Evolutionary conservation across 2,113 vertebrate species (phyloP).

Genomic region (Oenanthe melanoleuca): DNA sequence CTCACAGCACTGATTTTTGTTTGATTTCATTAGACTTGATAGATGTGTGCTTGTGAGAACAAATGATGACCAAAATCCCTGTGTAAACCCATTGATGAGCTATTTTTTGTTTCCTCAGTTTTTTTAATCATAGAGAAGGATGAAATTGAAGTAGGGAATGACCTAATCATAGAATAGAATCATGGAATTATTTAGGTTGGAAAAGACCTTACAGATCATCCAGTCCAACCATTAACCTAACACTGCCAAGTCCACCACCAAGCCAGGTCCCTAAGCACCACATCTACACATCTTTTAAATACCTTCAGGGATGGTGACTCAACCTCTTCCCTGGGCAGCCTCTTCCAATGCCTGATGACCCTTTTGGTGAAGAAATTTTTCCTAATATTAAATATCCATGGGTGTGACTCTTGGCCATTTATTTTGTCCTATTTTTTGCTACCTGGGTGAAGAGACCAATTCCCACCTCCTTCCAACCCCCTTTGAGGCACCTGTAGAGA

Average conservation of each 20-base stretch:
- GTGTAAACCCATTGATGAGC: not conserved
- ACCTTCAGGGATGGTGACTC: not conserved
- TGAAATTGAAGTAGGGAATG: not conserved
- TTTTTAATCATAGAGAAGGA: not conserved
- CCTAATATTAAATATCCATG: not conserved
- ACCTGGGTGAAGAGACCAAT: not conserved
- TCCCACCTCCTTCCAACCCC: not conserved
- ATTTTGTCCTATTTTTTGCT: not conserved
- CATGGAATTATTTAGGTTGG: not conserved
- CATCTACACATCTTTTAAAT: not conserved
- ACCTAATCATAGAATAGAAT: not conserved
- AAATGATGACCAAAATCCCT: not conserved
- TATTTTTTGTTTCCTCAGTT: not conserved
- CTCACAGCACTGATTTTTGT: not conserved
- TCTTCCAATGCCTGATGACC: not conserved
- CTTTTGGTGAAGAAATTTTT: not conserved
- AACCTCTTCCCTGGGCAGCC: not conserved
- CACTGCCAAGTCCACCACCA: not conserved
- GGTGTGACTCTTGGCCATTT: not conserved
- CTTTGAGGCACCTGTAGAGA: not conserved
- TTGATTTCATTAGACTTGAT: not conserved
- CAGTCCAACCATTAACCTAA: not conserved
- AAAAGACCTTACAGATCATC: not conserved
- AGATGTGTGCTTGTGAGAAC: not conserved
- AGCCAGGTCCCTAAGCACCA: not conserved